phyloP scores from a whole-genome alignment of 2,113 vertebrate species.

The Poecilia latipinna region DNA sequence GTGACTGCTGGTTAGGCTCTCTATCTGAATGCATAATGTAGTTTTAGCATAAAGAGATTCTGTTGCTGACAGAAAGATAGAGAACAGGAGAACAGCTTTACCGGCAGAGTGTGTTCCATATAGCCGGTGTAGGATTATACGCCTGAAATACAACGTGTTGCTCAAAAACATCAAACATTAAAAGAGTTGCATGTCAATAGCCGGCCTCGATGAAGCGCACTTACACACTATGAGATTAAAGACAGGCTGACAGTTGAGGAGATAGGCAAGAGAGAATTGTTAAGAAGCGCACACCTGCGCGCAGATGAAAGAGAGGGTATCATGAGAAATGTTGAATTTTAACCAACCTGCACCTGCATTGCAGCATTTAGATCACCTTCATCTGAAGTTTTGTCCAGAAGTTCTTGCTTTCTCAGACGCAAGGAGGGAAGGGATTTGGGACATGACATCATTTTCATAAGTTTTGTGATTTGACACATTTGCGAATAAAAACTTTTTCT shows the following conservation, averaged over 20 bases:
- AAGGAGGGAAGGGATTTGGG: slow-evolving; percentile 33
- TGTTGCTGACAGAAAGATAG: slow-evolving; percentile 50
- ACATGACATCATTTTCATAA: slow-evolving; percentile 21
- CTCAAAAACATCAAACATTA: neutral
- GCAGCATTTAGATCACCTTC: slow-evolving; percentile 54
- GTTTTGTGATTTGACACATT: neutral
- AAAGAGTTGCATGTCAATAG: slow-evolving; percentile 6
- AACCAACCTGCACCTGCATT: slow-evolving; percentile 57
- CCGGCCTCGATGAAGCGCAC: slow-evolving; percentile 1
- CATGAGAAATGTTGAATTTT: slow-evolving; percentile 55
- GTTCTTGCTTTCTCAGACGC: slow-evolving; percentile 52
- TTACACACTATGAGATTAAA: slow-evolving; percentile 28
- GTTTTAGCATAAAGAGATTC: slow-evolving; percentile 65
- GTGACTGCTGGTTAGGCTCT: slow-evolving; percentile 68
- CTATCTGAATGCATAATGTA: slow-evolving; percentile 73
- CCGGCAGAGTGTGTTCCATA: slow-evolving; percentile 14
- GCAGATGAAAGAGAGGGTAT: slow-evolving; percentile 55
- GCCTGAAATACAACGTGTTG: neutral
- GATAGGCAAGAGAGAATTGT: slow-evolving; percentile 6
- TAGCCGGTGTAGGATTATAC: neutral
- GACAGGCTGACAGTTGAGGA: slow-evolving; percentile 7
- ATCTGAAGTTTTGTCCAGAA: slow-evolving; percentile 49
- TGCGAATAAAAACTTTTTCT: neutral
- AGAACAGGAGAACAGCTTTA: slow-evolving; percentile 36
- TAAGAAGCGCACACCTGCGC: slow-evolving; percentile 39